Base-by-base conservation (phyloP, 30 jellyfish, hydroid and myxozoan species). In the Chrysaora quinquecirrha region DNA sequence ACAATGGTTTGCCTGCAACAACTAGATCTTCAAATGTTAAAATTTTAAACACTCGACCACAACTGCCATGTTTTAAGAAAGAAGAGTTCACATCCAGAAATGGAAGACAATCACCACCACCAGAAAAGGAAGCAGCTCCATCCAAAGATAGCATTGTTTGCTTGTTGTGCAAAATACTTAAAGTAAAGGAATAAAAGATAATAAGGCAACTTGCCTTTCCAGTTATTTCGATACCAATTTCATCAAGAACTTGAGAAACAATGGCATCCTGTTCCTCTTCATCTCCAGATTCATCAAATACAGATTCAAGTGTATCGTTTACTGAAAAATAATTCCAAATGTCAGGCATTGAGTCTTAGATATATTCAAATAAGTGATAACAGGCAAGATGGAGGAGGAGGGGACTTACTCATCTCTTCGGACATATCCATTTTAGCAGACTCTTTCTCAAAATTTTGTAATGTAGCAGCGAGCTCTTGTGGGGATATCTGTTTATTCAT, bases 181-280 rank as follows among this genome's bases (percentile, higher is more conserved):
- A n/a, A n/a, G n/a, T n/a, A n/a, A n/a, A n/a, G n/a, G n/a, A n/a
- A n/a, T n/a, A n/a, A n/a, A n/a, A n/a, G n/a, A n/a, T n/a, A n/a
- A n/a, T n/a, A n/a, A n/a, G n/a, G n/a, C n/a, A n/a, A 19, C 34
- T 2, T 27, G 77, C 96, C 91, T 93, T 87, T 43, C 96, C 96
- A 43, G 96, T 79, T 24, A 93, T 86, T 85, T 93, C 98, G 35
- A 93, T 93, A 33, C 98, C 98, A 86, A 93, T 93, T 87, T 93
- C 98, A 81, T 93, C 98, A 9, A 93, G 75, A 56, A 93, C 98
- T 74, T 93, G 98, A 35, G 79, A 67, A 9, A 93, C 98, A 93
- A 93, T 82, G 54, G 98, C 98, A 34, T 93, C 98, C 70, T 93
- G 98, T 81, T 93, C 98, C 78, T 86, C 98, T 71, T 93, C 98